These are phyloP conservation scores for Cygnus olor DNA, from an alignment of 2,797 vertebrate genomes.

Conservation along the genomic window DNA sequence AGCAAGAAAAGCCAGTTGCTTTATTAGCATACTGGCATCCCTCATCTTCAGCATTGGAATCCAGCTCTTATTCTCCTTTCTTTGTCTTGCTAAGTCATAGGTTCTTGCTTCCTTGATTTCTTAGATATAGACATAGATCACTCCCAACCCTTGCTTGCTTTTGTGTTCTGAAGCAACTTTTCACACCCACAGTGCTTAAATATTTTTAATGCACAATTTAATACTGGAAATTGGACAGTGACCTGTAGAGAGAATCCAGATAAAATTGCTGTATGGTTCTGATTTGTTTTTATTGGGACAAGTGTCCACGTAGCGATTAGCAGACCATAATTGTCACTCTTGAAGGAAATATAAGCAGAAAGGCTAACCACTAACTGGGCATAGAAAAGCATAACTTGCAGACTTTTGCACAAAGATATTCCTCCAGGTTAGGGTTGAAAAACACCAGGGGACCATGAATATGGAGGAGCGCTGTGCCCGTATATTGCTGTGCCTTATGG, in stretches of 20 bases:
- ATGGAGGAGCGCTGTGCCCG: background rate
- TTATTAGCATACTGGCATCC: background rate
- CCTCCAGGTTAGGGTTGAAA: background rate
- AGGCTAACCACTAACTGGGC: background rate
- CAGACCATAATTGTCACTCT: slow-evolving; percentile 25
- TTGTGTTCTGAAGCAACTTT: background rate
- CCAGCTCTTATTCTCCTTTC: background rate
- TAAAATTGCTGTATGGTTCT: background rate
- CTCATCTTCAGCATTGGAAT: background rate
- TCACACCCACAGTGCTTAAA: background rate
- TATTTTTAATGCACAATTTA: background rate
- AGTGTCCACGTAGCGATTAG: background rate
- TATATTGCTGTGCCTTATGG: background rate
- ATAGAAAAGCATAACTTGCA: slow-evolving; percentile 12
- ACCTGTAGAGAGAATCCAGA: background rate
- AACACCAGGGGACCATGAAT: background rate
- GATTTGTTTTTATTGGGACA: slow-evolving; percentile 4
- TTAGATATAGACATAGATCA: background rate
- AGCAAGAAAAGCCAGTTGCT: background rate
- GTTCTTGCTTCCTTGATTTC: slow-evolving; percentile 13
- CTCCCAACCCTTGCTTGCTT: background rate
- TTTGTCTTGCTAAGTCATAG: background rate
- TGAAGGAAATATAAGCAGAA: slow-evolving; percentile 26
- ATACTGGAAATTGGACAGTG: background rate
- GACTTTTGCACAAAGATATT: slow-evolving; percentile 7